phyloP scores from a whole-genome alignment of 1,140 invertebrate species.

The Apocrypta bakeri region DNA sequence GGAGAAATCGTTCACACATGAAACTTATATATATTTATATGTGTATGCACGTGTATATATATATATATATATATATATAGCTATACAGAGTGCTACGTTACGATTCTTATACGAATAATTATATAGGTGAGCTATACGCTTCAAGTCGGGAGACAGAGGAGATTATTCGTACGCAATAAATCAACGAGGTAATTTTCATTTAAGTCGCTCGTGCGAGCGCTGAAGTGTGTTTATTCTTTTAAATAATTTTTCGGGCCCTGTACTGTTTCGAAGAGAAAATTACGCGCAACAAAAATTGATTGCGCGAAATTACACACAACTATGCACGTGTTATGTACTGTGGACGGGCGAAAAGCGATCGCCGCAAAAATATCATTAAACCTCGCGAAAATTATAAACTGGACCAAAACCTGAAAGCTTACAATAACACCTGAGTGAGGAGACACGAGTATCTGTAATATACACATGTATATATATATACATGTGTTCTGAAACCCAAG shows the following conservation, averaged over 20 bases:
- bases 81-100: too few species aligned
- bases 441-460: neutral
- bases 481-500: slow-evolving; percentile 22
- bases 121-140: too few species aligned
- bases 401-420: neutral
- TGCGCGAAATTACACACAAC: slow-evolving; percentile 12
- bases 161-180: slow-evolving; percentile 18
- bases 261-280: neutral
- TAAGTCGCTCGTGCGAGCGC: slow-evolving; percentile 8
- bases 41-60: neutral
- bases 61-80: too few species aligned
- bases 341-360: slow-evolving; percentile 35
- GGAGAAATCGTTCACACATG: neutral
- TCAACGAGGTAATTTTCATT: slow-evolving; percentile 24
- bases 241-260: slow-evolving; percentile 15
- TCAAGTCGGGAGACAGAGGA: neutral
- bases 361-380: slow-evolving; percentile 14
- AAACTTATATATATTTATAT: too few species aligned
- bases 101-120: too few species aligned
- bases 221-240: slow-evolving; percentile 34
- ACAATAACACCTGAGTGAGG: slow-evolving; percentile 1
- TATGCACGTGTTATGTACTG: neutral
- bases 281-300: slow-evolving; percentile 19
- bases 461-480: too few species aligned
- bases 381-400: slow-evolving; percentile 7